Percentiles rank a stretch among this genome's conserved stretches.
These are phyloP conservation scores for Pheucticus melanocephalus DNA, from an alignment of 2,113 vertebrate species.

Conservation along the genomic window DNA sequence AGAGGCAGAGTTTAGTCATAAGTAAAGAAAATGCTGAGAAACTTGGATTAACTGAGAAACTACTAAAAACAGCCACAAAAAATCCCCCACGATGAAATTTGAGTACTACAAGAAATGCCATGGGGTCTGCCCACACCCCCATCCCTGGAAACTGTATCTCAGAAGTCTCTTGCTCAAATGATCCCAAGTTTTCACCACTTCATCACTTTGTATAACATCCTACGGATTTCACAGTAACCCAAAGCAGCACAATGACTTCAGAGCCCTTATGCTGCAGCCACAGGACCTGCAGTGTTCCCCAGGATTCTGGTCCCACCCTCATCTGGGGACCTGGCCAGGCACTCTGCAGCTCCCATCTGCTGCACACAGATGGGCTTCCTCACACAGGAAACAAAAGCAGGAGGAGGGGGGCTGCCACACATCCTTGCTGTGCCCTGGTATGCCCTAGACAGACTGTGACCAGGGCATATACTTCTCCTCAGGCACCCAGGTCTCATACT, in stretches of 20 bases:
- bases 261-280: not conserved
- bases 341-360: conserved; percentile 38
- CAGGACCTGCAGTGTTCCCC: not conserved
- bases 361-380: conserved; percentile 52
- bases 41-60: not conserved
- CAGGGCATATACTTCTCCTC: not conserved
- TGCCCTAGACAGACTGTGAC: conserved; percentile 4
- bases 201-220: not conserved
- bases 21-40: not conserved
- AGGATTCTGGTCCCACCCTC: conserved; percentile 22
- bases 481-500: not conserved
- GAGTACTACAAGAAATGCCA: not conserved
- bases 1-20: not conserved
- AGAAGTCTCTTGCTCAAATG: not conserved
- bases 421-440: conserved; percentile 13
- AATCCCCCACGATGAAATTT: accelerated
- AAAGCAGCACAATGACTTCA: not conserved
- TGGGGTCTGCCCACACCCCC: not conserved
- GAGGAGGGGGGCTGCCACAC: conserved; percentile 12
- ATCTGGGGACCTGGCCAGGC: conserved; percentile 48
- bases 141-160: not conserved
- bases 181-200: not conserved
- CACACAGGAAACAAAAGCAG: conserved; percentile 14
- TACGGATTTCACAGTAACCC: not conserved
- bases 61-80: not conserved